Conservation (phyloP, 1,140 invertebrate genomes). For the Leptonema lineaticorne region DNA sequence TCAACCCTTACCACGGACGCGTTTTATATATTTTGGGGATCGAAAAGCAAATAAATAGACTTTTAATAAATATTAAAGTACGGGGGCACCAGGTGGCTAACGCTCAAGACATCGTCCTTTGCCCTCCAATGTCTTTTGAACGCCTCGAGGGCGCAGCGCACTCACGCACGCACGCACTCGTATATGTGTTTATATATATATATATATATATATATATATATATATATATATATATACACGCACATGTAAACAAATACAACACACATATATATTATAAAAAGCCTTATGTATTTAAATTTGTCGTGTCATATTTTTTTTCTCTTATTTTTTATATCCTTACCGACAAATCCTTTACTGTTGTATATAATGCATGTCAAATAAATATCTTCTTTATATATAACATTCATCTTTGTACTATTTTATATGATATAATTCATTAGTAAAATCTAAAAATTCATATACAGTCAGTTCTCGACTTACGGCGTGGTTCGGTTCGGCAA, state of each 20-base stretch:
- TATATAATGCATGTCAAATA: too few species aligned
- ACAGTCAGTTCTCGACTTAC: too few species aligned
- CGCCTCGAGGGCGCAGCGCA: neutral
- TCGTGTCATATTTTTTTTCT: too few species aligned
- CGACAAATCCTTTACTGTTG: slow-evolving; percentile 11
- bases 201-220: neutral
- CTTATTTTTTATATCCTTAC: neutral
- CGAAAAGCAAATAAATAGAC: slow-evolving; percentile 31
- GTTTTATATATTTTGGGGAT: slow-evolving; percentile 19
- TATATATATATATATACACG: neutral
- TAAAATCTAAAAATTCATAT: too few species aligned
- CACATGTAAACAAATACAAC: too few species aligned
- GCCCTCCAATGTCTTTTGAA: neutral
- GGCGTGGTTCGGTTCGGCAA: too few species aligned
- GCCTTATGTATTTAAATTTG: slow-evolving; percentile 12
- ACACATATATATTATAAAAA: neutral
- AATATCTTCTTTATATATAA: too few species aligned
- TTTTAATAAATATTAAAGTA: slow-evolving; percentile 37
- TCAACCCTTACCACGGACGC: neutral
- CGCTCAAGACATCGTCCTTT: neutral
- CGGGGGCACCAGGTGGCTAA: slow-evolving; percentile 30
- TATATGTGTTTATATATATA: neutral
- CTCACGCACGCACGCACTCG: neutral
- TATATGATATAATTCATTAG: too few species aligned
- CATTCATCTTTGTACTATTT: too few species aligned